Evolutionary conservation across 2,888 invertebrate species (phyloP), one percentile per base, ranked within the genome.

Genomic region (Lasius platythorax): DNA sequence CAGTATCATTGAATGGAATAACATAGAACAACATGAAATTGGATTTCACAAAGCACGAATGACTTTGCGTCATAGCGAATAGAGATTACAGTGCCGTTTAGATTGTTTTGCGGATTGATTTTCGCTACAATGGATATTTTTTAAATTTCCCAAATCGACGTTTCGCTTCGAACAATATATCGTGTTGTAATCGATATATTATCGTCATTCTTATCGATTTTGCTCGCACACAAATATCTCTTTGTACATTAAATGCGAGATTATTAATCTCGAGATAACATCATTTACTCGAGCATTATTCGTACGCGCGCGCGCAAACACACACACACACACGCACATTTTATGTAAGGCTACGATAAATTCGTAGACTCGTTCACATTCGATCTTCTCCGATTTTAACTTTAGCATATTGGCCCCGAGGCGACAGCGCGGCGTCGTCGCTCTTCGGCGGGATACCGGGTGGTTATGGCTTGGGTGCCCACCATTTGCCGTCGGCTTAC

Each of bases 391-490:
- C 50, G 64, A 53, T 85, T 91, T 78, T 91, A 85, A 90, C 95
- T 96, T 40, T 96, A 98, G 98, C 98, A 85, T 98, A 98, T 95
- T 98, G 98, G 98, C 97, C 97, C 43, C 96, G 98, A 92, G 97
- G 97, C 95, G 95, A 94, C 90, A 93, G 93, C 85, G 93, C 94
- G 85, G 92, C 95, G 64, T 93, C 94, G 76, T 94, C 94, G 85
- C 91, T 95, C 64, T 95, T 95, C 88, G 94, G 94, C 84, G 95
- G 95, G 23, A 95, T 95, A 94, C 95, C 95, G 63, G 94, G 95
- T 76, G 95, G 95, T 76, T 95, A 95, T 86, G 95, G 95, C 63
- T 88, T 95, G 85, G 94, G 94, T 83, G 93, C 94, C 73, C 95
- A 95, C 88, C 95, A 95, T 89, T 93, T 95, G 89, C 95, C 95